Percentiles rank a stretch among this genome's conserved stretches.
phyloP scores from a whole-genome alignment of 2,888 invertebrate species.

The Drosophila bunnanda region DNA sequence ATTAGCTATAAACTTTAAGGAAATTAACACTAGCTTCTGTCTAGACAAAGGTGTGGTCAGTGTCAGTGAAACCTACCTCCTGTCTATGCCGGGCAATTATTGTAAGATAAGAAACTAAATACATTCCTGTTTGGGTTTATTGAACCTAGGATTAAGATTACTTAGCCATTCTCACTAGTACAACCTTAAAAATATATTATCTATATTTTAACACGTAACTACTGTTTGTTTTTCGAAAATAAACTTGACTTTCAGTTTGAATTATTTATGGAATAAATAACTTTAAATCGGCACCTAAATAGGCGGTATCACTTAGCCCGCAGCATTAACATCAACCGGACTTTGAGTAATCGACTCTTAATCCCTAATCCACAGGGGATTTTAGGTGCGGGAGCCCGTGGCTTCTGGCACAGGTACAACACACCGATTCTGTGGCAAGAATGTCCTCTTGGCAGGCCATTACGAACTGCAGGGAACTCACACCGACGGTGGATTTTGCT shows the following conservation, averaged over 20 bases:
- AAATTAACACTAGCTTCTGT: slow-evolving; percentile 90
- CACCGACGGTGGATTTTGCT: slow-evolving; percentile 73
- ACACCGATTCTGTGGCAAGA: slow-evolving; percentile 80
- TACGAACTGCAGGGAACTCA: slow-evolving; percentile 87
- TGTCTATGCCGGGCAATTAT: slow-evolving; percentile 86
- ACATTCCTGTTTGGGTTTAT: not conserved
- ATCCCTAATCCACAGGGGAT: slow-evolving; percentile 93
- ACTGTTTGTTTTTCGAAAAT: not conserved
- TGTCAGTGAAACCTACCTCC: slow-evolving; percentile 87
- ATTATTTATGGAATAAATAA: not conserved
- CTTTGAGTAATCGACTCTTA: slow-evolving; percentile 90
- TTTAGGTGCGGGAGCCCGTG: slow-evolving; percentile 93
- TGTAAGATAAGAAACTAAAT: too few species aligned
- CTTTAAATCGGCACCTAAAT: not conserved
- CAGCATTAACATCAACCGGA: not conserved
- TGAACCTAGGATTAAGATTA: not conserved
- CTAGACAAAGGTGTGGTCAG: slow-evolving; percentile 92
- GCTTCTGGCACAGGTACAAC: not conserved
- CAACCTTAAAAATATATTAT: too few species aligned
- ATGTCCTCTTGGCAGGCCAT: slow-evolving; percentile 93
- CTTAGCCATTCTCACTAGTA: not conserved
- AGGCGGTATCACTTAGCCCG: not conserved
- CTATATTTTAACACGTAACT: not conserved
- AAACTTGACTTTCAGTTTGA: not conserved
- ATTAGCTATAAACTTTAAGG: slow-evolving; percentile 87